Percentiles rank a stretch among this genome's conserved stretches.
phyloP scores from a whole-genome alignment of 2,113 vertebrate genomes.

The Microcebus murinus region DNA sequence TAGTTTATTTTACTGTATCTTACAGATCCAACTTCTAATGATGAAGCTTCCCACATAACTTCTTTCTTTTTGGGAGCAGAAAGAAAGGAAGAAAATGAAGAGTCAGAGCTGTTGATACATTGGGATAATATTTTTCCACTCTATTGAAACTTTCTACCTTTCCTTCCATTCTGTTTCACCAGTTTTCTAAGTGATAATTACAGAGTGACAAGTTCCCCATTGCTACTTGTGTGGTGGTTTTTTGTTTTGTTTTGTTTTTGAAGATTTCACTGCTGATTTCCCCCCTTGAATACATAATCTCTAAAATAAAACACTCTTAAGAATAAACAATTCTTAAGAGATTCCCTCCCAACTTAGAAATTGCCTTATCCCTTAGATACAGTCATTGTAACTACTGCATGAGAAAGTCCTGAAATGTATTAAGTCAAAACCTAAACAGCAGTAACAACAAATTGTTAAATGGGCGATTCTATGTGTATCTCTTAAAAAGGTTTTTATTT shows the following conservation, averaged over 20 bases:
- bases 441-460: slow-evolving; percentile 75
- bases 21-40: slow-evolving; percentile 87
- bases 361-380: slow-evolving; percentile 50
- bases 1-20: slow-evolving; percentile 89
- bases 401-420: slow-evolving; percentile 78
- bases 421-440: slow-evolving; percentile 73
- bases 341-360: slow-evolving; percentile 41
- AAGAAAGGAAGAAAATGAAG: slow-evolving; percentile 89
- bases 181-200: slow-evolving; percentile 76
- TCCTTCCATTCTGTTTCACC: slow-evolving; percentile 85
- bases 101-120: slow-evolving; percentile 88
- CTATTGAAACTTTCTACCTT: slow-evolving; percentile 86
- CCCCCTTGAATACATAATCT: slow-evolving; percentile 60
- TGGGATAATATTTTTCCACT: slow-evolving; percentile 86
- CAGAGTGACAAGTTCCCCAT: slow-evolving; percentile 76
- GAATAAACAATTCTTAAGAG: neutral
- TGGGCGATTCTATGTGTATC: slow-evolving; percentile 77
- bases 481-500: slow-evolving; percentile 77
- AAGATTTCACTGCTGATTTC: slow-evolving; percentile 65
- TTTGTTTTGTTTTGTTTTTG: slow-evolving; percentile 3
- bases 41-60: slow-evolving; percentile 88
- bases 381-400: slow-evolving; percentile 80
- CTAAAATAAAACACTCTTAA: slow-evolving; percentile 64
- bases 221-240: slow-evolving; percentile 51
- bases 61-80: slow-evolving; percentile 88